These are phyloP conservation scores for Murina feae DNA, from an alignment of 2,113 vertebrate genomes.

Conservation along the genomic window DNA sequence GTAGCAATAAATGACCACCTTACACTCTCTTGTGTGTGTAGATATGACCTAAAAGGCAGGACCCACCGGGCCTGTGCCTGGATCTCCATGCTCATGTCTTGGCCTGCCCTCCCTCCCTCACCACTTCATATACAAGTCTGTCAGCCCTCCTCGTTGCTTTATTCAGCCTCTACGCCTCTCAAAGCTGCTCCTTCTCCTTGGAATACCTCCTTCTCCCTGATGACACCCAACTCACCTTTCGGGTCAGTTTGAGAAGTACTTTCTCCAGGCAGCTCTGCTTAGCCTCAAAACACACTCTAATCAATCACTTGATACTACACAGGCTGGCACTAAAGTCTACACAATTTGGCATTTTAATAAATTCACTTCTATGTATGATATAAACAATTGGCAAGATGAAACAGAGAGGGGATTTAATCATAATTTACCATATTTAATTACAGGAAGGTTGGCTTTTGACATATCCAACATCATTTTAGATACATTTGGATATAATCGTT, in stretches of 20 bases:
- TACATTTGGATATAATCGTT: slow-evolving; percentile 19
- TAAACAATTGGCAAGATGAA: slow-evolving; percentile 31
- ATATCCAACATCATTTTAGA: slow-evolving; percentile 32
- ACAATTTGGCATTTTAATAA: neutral
- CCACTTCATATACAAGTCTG: neutral
- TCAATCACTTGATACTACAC: neutral
- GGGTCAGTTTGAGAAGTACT: neutral
- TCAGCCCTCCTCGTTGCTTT: neutral
- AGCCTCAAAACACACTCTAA: neutral
- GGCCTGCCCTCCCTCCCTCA: fast-evolving
- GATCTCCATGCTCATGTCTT: too few relatives aligned
- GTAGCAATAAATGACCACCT: neutral
- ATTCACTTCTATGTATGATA: neutral
- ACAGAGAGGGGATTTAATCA: slow-evolving; percentile 7
- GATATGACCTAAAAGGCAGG: fast-evolving
- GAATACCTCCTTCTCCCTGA: neutral
- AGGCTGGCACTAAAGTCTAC: neutral
- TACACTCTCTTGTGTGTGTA: neutral
- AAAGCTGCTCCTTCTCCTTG: neutral
- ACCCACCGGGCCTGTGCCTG: neutral
- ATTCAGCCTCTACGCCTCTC: neutral
- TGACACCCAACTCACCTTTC: neutral
- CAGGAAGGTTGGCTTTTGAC: slow-evolving; percentile 34
- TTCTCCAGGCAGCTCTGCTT: neutral
- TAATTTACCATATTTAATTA: slow-evolving; percentile 49